Base-by-base conservation (phyloP, 2,797 vertebrate species). In the Propithecus deckenii region DNA sequence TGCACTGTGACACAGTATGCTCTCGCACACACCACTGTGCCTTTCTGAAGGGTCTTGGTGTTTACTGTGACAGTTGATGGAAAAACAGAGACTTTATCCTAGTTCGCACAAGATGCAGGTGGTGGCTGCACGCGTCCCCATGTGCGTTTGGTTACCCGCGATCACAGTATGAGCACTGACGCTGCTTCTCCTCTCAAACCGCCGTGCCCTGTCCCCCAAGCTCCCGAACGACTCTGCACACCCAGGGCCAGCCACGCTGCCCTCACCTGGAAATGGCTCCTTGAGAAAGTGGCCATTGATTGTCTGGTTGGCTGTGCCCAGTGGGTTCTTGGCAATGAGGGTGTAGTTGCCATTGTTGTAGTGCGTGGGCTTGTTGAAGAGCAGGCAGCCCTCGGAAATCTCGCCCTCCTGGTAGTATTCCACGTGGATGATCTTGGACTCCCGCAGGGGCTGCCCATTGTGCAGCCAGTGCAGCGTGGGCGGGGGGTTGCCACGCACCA, bases 301-400 rank as follows among this genome's bases (percentile, higher is more conserved):
- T 0, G 99, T 99, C 98, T 99, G 99, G 92, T 98, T 99, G 98
- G 99, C 99, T 0, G 99, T 99, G 90, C 99, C 99, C 94, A 99
- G 98, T 2, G 98, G 97, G 98, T 99, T 99, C 96, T 99, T 99
- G 88, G 99, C 99, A 96, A 99, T 99, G 57, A 99, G 99, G 0
- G 99, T 99, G 98, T 99, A 99, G 99, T 99, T 99, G 96, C 99
- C 99, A 0, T 99, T 99, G 98, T 99, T 99, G 97, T 99, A 99
- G 98, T 99, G 99, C 0, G 99, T 99, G 50, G 99, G 99, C 97
- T 99, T 99, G 98, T 99, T 99, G 98, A 99, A 99, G 93, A 99
- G 99, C 97, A 99, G 98, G 84, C 99, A 99, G 89, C 99, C 99
- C 98, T 99, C 99, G 0, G 99, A 98, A 57, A 99, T 99, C 97